Evolutionary conservation across 2,797 vertebrate genomes (phyloP), one percentile per base, ranked within the genome.

Genomic region (Enteromius unitaeniatus): DNA sequence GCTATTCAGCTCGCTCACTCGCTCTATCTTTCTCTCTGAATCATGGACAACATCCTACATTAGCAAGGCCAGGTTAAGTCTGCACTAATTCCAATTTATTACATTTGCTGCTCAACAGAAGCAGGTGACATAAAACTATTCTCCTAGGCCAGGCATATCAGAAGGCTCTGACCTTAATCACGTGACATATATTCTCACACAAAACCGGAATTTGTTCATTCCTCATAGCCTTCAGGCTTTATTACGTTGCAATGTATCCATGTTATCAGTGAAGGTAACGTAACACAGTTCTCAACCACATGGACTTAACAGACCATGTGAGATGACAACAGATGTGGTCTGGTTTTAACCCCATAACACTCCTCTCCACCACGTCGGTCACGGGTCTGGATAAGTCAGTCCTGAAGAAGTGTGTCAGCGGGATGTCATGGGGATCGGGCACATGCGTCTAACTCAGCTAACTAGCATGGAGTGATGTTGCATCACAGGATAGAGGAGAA

Each of bases 401-500:
- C 37, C 34, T 26, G 51, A 37, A 69, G 83, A 91, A 92, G 86
- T 89, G 83, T 92, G 91, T 92, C 91, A 91, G 78, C 49, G 74
- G 78, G 45, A 84, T 67, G 67, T 79, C 73, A 13, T 15, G 87
- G 85, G 62, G 87, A 84, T 87, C 87, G 53, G 49, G 86, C 84
- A 86, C 86, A 82, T 81, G 65, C 84, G 86, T 89, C 91, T 92
- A n/a, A 92, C 88, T 92, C 89, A 91, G 92, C 89, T 80, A 83
- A 87, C 84, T 90, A 89, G 86, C 28, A 88, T 83, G 88, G 90
- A 92, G 88, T 91, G 91, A 93, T 93, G 93, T 94, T 87, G 90
- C 91, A 92, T 92, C 92, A 93, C 90, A 83, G 88, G 88, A 92
- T 90, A 92, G 92, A 90, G 91, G 91, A 92, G 91, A 93, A 91